Percentiles rank a stretch among this genome's conserved stretches.
phyloP scores from a whole-genome alignment of 2,113 vertebrate species.

The Polyodon spathula region DNA sequence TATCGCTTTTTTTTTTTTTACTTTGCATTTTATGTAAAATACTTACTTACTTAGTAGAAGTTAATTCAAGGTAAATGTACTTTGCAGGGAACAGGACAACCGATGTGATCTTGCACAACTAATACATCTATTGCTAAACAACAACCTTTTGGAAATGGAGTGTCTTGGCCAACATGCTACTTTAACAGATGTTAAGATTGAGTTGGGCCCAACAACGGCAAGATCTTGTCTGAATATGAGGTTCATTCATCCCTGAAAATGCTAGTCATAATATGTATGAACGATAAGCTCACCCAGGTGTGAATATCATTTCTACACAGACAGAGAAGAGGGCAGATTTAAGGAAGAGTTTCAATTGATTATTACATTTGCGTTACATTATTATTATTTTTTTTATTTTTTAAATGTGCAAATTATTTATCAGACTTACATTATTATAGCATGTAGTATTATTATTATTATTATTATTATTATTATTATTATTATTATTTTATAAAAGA shows the following conservation, averaged over 20 bases:
- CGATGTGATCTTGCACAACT: constrained; percentile 31
- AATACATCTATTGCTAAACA: constrained; percentile 36
- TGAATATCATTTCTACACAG: constrained; percentile 24
- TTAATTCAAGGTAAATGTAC: constrained; percentile 23
- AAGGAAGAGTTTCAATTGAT: constrained; percentile 14
- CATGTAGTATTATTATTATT: too few species aligned
- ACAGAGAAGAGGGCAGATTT: constrained; percentile 27
- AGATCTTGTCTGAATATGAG: constrained; percentile 28
- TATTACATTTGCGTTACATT: too few species aligned
- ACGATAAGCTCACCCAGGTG: constrained; percentile 11
- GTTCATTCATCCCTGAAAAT: constrained; percentile 32
- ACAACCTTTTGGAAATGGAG: constrained; percentile 24
- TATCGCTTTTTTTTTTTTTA: constrained; percentile 67
- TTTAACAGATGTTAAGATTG: constrained; percentile 33
- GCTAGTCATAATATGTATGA: constrained; percentile 35
- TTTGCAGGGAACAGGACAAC: constrained; percentile 24
- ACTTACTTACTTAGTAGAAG: constrained; percentile 35
- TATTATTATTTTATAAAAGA: not conserved
- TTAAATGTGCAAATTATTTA: too few species aligned
- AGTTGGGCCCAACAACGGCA: constrained; percentile 29
- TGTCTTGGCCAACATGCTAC: constrained; percentile 23
- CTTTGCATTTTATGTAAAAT: constrained; percentile 52
- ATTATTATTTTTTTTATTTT: too few species aligned
- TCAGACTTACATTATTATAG: too few species aligned
- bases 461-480: too few species aligned